Percentiles rank a stretch among this genome's conserved stretches.
These are phyloP conservation scores for Myotis daubentonii DNA, from an alignment of 2,797 vertebrate species.

Conservation along the genomic window DNA sequence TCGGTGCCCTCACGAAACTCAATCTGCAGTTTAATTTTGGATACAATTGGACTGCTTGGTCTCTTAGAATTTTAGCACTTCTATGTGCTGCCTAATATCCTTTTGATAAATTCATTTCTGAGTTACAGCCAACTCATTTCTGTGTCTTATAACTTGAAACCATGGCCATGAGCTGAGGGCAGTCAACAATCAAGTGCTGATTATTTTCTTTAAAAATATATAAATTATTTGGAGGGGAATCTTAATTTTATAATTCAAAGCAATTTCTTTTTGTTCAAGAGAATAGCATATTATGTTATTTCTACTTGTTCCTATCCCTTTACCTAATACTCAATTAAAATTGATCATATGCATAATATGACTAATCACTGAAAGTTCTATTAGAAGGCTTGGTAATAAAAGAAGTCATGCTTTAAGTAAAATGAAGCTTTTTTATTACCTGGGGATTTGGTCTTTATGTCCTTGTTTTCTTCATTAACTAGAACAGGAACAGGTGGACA, in stretches of 20 bases:
- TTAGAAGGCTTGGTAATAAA: background rate
- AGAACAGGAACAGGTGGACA: background rate
- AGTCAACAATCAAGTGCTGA: background rate
- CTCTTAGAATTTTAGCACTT: background rate
- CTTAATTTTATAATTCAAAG: background rate
- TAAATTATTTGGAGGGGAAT: background rate
- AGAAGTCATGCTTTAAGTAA: background rate
- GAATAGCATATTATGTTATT: background rate
- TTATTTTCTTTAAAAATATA: background rate
- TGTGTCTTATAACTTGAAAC: background rate
- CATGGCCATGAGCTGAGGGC: background rate
- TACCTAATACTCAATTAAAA: background rate
- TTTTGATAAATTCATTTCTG: background rate
- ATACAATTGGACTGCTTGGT: background rate
- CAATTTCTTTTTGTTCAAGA: background rate
- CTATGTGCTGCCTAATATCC: background rate
- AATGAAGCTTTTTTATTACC: background rate
- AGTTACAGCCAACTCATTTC: background rate
- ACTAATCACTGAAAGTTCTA: background rate
- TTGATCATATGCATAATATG: background rate
- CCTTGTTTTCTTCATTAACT: background rate
- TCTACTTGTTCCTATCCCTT: background rate
- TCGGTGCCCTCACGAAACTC: background rate
- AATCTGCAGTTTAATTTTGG: background rate
- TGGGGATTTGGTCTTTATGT: background rate